These are phyloP conservation scores for Orchesella flavescens DNA, from an alignment of 2,888 invertebrate species.

Conservation along the genomic window DNA sequence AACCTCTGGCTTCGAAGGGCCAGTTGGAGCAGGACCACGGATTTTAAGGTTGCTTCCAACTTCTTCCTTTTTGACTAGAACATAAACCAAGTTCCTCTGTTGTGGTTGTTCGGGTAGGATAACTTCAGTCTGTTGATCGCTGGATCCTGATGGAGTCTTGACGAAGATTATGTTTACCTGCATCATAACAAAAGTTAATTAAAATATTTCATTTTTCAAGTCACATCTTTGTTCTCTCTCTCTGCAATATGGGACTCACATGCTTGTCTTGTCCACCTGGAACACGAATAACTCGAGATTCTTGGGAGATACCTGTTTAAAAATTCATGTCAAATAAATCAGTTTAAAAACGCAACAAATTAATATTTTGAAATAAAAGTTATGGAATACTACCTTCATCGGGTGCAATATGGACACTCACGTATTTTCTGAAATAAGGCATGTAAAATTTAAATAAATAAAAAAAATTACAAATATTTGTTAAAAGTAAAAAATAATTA, in stretches of 20 bases:
- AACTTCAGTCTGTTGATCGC: constrained; percentile 56
- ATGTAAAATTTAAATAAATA: no score
- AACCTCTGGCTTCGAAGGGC: constrained; percentile 58
- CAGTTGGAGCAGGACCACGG: neutral
- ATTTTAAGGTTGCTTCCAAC: constrained; percentile 41
- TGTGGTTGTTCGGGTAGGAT: constrained; percentile 51
- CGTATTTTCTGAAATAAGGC: constrained; percentile 50
- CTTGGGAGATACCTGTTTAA: constrained; percentile 21
- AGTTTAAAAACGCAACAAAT: no score
- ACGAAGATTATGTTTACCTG: constrained; percentile 48
- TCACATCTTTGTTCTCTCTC: no score
- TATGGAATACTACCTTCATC: constrained; percentile 30
- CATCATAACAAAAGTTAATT: no score
- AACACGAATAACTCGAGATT: constrained; percentile 51
- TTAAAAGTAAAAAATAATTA: no score
- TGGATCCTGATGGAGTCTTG: constrained; percentile 42
- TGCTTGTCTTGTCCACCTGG: constrained; percentile 54
- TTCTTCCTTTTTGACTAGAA: constrained; percentile 49
- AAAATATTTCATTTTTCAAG: neutral
- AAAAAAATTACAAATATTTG: no score
- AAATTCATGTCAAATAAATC: neutral
- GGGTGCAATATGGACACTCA: constrained; percentile 52
- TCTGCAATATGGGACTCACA: no score
- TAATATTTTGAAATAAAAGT: neutral
- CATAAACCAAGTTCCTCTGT: constrained; percentile 57